A percentile compares a stretch with the other conserved stretches of the same genome.
Evolutionary conservation across 1,140 invertebrate genomes (phyloP).

Genomic region (Ceratitis capitata): DNA sequence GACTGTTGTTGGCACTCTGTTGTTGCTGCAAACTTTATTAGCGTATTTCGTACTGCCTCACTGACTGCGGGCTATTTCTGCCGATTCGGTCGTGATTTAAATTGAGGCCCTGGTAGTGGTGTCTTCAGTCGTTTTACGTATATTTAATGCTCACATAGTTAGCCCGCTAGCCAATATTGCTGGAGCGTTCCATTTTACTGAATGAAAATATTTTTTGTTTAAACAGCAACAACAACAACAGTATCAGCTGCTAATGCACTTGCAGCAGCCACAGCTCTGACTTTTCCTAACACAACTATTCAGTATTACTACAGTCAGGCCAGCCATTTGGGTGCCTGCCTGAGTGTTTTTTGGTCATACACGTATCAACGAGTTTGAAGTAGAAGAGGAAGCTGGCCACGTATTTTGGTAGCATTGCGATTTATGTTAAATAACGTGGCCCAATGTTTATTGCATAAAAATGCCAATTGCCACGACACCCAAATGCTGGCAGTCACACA

Average conservation of each 20-base stretch:
- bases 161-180: not conserved
- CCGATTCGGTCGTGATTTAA: slow-evolving; percentile 12
- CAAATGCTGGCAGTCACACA: not conserved
- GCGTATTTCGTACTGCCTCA: too few species aligned
- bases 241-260: not conserved
- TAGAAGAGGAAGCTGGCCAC: not conserved
- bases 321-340: slow-evolving; percentile 15
- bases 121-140: not conserved
- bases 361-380: not conserved
- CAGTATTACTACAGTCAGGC: not conserved
- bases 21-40: slow-evolving; percentile 23
- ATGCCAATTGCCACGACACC: slow-evolving; percentile 21
- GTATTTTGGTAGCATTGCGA: slow-evolving; percentile 29
- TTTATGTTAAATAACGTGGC: slow-evolving; percentile 32
- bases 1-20: not conserved
- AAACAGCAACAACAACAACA: not conserved
- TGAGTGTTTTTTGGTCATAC: not conserved
- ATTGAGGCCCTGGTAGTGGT: not conserved
- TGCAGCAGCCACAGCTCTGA: not conserved
- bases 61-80: not conserved
- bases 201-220: not conserved
- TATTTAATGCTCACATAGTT: not conserved
- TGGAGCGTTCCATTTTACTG: not conserved
- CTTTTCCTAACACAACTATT: not conserved
- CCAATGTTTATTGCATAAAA: slow-evolving; percentile 28